A percentile compares a stretch with the other conserved stretches of the same genome.
Evolutionary conservation across 2,797 vertebrate genomes (phyloP).

Genomic region (Danio tinwini): DNA sequence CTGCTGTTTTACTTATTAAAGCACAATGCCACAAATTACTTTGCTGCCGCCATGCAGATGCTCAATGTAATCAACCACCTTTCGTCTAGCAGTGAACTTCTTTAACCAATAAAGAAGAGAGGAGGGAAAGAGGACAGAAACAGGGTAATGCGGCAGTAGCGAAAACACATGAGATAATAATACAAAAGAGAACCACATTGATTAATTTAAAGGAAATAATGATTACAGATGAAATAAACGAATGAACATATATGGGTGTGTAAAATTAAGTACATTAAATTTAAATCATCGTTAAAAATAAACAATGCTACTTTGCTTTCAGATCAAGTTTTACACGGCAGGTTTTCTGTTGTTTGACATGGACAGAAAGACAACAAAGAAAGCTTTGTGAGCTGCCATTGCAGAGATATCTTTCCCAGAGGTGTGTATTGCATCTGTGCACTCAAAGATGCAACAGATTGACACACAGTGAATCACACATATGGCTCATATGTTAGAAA

Average conservation of each 20-base stretch:
- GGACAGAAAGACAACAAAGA: constrained; percentile 38
- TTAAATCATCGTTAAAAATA: constrained; percentile 15
- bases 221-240: constrained; percentile 1
- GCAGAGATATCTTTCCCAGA: constrained; percentile 46
- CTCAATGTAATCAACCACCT: constrained; percentile 28
- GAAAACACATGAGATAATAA: not conserved
- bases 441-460: constrained; percentile 46
- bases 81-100: constrained; percentile 23
- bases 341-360: constrained; percentile 43
- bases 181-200: not conserved
- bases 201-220: constrained; percentile 27
- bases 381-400: constrained; percentile 40
- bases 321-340: constrained; percentile 24
- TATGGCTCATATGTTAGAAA: constrained; percentile 31
- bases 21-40: constrained; percentile 6
- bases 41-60: constrained; percentile 21
- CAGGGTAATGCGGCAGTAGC: not conserved
- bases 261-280: not conserved
- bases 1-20: constrained; percentile 15
- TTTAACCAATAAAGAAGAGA: constrained; percentile 29
- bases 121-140: constrained; percentile 30
- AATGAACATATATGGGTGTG: constrained; percentile 8
- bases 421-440: constrained; percentile 47
- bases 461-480: constrained; percentile 19
- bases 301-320: constrained; percentile 17